A percentile compares a stretch with the other conserved stretches of the same genome.
Conservation (phyloP, 2,888 invertebrate genomes). For the Nephrotoma guestfalica region DNA sequence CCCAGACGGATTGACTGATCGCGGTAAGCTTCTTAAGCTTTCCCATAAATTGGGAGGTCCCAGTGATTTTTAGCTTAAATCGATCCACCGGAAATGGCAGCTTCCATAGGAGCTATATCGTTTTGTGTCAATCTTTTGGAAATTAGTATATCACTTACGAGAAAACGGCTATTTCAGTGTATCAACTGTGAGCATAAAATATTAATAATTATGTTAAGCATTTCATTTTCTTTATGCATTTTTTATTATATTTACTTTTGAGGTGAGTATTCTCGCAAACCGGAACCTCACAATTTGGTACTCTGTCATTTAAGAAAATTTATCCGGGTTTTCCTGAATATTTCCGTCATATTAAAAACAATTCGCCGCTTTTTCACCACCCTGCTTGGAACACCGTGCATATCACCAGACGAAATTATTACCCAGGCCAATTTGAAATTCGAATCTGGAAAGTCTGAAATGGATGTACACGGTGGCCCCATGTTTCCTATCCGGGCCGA, state of each 20-base stretch:
- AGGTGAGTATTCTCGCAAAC: not conserved
- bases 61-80: too few relatives aligned
- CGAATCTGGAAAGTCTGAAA: conserved; percentile 38
- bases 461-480: conserved; percentile 49
- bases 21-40: too few relatives aligned
- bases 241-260: not conserved
- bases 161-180: not conserved
- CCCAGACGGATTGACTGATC: too few relatives aligned
- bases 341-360: conserved; percentile 10
- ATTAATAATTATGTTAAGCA: not conserved
- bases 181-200: not conserved
- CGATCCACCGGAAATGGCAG: too few relatives aligned
- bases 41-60: too few relatives aligned
- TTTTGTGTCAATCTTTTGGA: too few relatives aligned
- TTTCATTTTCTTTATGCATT: not conserved
- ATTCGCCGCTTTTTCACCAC: conserved; percentile 26
- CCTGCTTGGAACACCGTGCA: conserved; percentile 21
- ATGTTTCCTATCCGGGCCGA: conserved; percentile 52
- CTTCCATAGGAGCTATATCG: too few relatives aligned
- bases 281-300: not conserved
- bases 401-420: conserved; percentile 13
- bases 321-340: not conserved
- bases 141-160: too few relatives aligned
- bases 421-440: not conserved
- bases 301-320: not conserved